Conservation (phyloP, 2,113 vertebrate species). For the Lates calcarifer region DNA sequence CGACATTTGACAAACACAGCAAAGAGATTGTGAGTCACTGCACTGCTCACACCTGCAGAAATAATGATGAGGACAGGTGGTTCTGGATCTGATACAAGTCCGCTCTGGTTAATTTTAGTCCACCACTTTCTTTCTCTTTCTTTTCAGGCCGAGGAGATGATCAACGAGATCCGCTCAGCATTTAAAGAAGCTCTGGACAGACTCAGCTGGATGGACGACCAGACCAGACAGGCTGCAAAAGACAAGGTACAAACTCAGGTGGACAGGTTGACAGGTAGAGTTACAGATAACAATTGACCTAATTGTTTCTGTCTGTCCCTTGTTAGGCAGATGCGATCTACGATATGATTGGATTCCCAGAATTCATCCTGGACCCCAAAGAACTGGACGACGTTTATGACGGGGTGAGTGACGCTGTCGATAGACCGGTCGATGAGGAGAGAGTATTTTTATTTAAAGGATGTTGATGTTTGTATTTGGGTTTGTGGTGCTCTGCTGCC, state of each 20-base stretch:
- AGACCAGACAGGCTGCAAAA: constrained; percentile 92
- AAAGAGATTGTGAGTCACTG: constrained; percentile 88
- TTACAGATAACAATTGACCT: not conserved
- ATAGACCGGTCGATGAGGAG: not conserved
- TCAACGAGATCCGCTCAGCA: constrained; percentile 91
- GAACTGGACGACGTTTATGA: constrained; percentile 97
- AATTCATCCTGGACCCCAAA: constrained; percentile 96
- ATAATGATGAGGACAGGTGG: not conserved
- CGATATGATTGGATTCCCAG: constrained; percentile 98
- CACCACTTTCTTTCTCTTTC: constrained; percentile 23
- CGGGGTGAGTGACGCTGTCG: constrained; percentile 84
- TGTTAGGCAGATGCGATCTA: constrained; percentile 95
- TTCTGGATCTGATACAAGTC: not conserved
- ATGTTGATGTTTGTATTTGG: not conserved
- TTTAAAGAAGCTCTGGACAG: constrained; percentile 91
- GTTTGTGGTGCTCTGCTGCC: constrained; percentile 28
- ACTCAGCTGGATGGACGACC: constrained; percentile 94
- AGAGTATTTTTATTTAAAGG: not conserved
- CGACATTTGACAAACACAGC: constrained; percentile 96
- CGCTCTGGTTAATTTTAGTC: not conserved
- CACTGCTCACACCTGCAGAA: not conserved
- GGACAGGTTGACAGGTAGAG: not conserved
- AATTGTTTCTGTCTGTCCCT: not conserved
- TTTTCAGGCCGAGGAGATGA: constrained; percentile 96
- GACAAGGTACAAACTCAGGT: constrained; percentile 88